A percentile compares a stretch with the other conserved stretches of the same genome.
Evolutionary conservation across 2,797 vertebrate genomes (phyloP).

Genomic region (Limosa lapponica): DNA sequence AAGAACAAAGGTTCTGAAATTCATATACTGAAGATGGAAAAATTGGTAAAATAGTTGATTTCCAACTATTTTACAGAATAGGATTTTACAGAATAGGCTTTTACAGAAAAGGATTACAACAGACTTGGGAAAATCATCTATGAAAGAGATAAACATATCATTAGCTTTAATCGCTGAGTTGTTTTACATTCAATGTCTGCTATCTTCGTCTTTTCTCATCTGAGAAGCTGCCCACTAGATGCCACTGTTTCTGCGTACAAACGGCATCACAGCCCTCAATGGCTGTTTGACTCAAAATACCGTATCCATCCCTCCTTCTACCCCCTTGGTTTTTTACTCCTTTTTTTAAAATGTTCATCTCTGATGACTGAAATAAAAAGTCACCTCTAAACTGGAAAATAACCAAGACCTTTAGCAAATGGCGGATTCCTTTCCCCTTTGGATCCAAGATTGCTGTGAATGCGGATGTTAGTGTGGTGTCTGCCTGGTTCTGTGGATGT

Average conservation of each 20-base stretch:
- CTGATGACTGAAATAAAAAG: slow-evolving; percentile 20
- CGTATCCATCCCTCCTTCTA: background rate
- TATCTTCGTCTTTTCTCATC: background rate
- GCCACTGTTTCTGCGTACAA: slow-evolving; percentile 76
- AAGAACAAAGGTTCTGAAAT: background rate
- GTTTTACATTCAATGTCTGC: background rate
- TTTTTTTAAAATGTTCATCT: background rate
- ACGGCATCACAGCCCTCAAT: background rate
- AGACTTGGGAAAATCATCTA: background rate
- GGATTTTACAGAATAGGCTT: too few species aligned
- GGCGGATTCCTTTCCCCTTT: background rate
- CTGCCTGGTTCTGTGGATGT: slow-evolving; percentile 13
- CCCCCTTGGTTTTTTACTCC: background rate
- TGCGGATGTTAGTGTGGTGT: background rate
- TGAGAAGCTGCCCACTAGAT: slow-evolving; percentile 72
- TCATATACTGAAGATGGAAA: background rate
- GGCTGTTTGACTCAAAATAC: background rate
- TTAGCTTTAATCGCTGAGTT: background rate
- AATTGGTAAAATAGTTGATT: background rate
- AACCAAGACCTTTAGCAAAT: background rate
- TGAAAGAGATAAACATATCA: background rate
- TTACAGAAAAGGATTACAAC: background rate
- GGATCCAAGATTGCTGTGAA: slow-evolving; percentile 1
- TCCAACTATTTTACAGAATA: background rate
- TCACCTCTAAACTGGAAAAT: background rate